phyloP scores from a whole-genome alignment of 2,888 invertebrate species.

The Pecten maximus region DNA sequence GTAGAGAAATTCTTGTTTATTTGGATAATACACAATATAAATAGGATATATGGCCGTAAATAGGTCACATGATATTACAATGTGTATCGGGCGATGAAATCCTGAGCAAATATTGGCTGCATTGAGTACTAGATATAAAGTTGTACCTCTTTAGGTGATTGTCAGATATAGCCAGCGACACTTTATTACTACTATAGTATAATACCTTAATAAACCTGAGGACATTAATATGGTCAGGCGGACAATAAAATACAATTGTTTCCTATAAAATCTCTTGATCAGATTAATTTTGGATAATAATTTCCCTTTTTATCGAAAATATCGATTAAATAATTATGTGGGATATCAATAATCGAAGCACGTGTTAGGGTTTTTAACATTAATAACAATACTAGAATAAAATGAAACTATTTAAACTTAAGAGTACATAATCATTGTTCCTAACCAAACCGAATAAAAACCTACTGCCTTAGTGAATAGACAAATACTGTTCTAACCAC shows the following conservation, averaged over 20 bases:
- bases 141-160: neutral
- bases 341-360: neutral
- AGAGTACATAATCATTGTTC: too few species aligned
- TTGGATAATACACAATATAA: neutral
- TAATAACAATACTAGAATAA: neutral
- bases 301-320: neutral
- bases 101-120: neutral
- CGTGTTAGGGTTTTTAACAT: neutral
- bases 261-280: neutral
- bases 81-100: neutral
- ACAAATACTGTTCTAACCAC: too few species aligned
- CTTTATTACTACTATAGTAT: neutral
- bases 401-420: neutral
- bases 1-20: neutral
- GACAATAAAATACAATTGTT: conserved; percentile 3
- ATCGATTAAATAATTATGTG: neutral
- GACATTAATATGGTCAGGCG: neutral
- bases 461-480: too few species aligned
- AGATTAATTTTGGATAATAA: neutral
- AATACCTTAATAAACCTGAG: neutral
- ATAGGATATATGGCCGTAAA: neutral
- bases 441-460: too few species aligned
- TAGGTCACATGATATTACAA: neutral
- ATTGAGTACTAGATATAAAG: neutral
- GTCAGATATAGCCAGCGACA: neutral